Conservation (phyloP, 2,888 invertebrate genomes). For the Rotaria sp. region DNA sequence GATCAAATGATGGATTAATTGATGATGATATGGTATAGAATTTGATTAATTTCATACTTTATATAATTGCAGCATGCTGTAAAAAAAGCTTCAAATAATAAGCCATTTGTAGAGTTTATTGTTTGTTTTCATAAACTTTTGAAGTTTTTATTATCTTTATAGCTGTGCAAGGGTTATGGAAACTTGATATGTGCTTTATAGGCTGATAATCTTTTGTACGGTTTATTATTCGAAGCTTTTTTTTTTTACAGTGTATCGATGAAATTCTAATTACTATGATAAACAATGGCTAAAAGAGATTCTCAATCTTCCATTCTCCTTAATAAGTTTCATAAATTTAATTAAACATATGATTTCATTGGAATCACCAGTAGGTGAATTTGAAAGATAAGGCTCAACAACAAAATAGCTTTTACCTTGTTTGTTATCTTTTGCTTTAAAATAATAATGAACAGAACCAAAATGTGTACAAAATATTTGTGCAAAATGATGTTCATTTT, state of each 20-base stretch:
- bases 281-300: conserved; percentile 21
- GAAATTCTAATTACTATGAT: conserved; percentile 69
- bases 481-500: conserved; percentile 28
- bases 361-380: background rate
- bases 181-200: no score
- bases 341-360: background rate
- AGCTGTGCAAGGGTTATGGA: no score
- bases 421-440: background rate
- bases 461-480: background rate
- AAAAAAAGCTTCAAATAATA: conserved; percentile 57
- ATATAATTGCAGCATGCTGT: conserved; percentile 81
- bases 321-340: conserved; percentile 16
- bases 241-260: conserved; percentile 63
- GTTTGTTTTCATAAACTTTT: no score
- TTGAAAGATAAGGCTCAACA: conserved; percentile 20
- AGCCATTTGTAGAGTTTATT: no score
- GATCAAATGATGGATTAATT: conserved; percentile 55
- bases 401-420: conserved; percentile 29
- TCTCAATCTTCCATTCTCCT: conserved; percentile 30
- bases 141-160: no score
- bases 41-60: conserved; percentile 85
- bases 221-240: no score
- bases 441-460: conserved; percentile 34
- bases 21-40: conserved; percentile 78
- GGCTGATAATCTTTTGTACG: no score